Evolutionary conservation across 2,888 invertebrate species (phyloP).

Genomic region (Pachydiplax longipennis): DNA sequence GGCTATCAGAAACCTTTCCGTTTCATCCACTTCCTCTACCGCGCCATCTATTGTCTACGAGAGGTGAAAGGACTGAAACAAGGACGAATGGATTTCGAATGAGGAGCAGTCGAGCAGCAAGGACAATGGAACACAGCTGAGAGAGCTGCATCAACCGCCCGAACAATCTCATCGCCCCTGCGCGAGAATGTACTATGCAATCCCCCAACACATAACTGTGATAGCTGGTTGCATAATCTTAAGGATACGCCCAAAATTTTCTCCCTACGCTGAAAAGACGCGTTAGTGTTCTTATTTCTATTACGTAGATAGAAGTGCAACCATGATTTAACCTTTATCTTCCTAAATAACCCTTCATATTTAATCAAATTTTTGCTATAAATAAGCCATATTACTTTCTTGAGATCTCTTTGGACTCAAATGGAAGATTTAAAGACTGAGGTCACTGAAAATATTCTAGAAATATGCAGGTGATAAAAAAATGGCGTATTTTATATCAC

Average conservation of each 20-base stretch:
- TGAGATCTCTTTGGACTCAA: too few relatives aligned
- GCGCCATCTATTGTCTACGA: not conserved
- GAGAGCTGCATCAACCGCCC: not conserved
- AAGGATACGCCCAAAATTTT: not conserved
- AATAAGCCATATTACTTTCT: too few relatives aligned
- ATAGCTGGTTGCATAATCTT: not conserved
- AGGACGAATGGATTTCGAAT: not conserved
- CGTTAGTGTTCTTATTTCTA: too few relatives aligned
- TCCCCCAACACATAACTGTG: not conserved
- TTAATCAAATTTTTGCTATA: too few relatives aligned
- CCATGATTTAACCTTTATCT: too few relatives aligned
- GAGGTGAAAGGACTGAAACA: not conserved
- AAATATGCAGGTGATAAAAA: too few relatives aligned
- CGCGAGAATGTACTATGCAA: not conserved
- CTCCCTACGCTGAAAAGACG: not conserved
- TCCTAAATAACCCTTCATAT: too few relatives aligned
- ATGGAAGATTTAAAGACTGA: too few relatives aligned
- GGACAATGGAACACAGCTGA: not conserved
- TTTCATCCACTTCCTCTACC: too few relatives aligned
- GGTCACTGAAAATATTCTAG: too few relatives aligned
- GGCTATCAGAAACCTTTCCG: not conserved
- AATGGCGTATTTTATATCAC: too few relatives aligned
- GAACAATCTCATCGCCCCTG: not conserved
- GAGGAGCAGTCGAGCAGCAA: not conserved
- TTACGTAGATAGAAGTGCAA: too few relatives aligned